Evolutionary conservation across 35 echinoderm and acorn worm species (phyloP), one percentile per base, ranked within the genome.

Genomic region (Anneissia japonica): DNA sequence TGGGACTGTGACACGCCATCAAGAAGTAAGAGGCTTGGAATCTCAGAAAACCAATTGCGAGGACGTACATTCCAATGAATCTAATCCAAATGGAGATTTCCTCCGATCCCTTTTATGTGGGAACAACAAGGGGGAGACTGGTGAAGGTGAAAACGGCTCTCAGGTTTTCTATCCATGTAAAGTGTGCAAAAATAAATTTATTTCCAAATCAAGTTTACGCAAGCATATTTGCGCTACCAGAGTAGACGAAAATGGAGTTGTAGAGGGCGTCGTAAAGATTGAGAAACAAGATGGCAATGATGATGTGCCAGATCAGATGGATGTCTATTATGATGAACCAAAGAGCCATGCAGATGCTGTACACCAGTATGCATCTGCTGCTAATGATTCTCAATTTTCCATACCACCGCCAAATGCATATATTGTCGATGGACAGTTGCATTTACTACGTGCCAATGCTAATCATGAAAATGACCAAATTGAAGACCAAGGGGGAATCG

Each of bases 111-210:
- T 43, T 11, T 31, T 43, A 31, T 14, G 45, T 16, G 41, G 28
- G 23, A 7, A 30, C 75, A 23, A 23, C 30, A 30, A 32, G 30
- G 29, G 86, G 64, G 26, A 77, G 73, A 37, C 29, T 28, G 30
- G 40, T 21, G 12, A 77, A 87, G 37, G 13, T 81, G 85, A 55
- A 21, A 85, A 96, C 43, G 39, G 82, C 29, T 41, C 80, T 38
- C 83, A 96, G 86, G 93, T 90, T 38, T 92, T 81, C 46, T 97
- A 97, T 81, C 82, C 90, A 3, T 97, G 94, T 39, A 97, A 93
- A 86, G 94, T 93, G 36, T 97, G 94, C 72, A 88, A 84, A 73
- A 97, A 97, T 88, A 56, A 43, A 0, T 97, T 90, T 39, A 84
- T 86, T 64, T 93, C 91, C 38, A 89, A 91, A 64, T 97, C 94